A percentile compares a stretch with the other conserved stretches of the same genome.
These are phyloP conservation scores for Adela reaumurella DNA, from an alignment of 2,888 invertebrate species.

Conservation along the genomic window DNA sequence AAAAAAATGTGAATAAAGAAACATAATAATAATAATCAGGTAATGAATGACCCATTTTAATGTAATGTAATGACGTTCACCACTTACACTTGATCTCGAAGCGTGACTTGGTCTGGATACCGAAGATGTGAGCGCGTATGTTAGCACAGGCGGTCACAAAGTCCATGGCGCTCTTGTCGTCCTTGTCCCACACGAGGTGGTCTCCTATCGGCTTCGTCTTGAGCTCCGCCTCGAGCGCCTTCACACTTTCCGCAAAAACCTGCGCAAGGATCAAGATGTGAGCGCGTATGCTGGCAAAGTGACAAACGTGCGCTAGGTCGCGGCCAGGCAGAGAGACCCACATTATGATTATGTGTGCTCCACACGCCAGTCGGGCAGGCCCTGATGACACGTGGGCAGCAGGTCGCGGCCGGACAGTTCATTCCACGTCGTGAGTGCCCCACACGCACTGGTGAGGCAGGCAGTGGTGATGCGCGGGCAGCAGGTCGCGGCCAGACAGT, in stretches of 20 bases:
- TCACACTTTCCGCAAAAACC: constrained; percentile 69
- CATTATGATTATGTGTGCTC: no score
- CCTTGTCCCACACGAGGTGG: constrained; percentile 95
- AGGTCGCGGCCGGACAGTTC: constrained; percentile 28
- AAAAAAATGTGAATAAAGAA: no score
- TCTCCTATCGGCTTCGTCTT: constrained; percentile 53
- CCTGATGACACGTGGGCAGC: no score
- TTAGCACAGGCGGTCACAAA: constrained; percentile 96
- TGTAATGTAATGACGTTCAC: no score
- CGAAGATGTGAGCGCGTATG: constrained; percentile 85
- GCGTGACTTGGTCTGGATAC: constrained; percentile 79
- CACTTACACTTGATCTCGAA: constrained; percentile 92
- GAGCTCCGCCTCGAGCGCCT: constrained; percentile 59
- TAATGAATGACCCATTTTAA: no score
- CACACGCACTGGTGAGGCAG: constrained; percentile 75
- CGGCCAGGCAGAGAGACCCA: no score
- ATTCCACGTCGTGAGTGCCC: constrained; percentile 73
- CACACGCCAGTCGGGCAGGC: no score
- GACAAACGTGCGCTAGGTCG: no score
- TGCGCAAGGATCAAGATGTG: constrained; percentile 11
- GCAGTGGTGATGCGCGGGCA: constrained; percentile 40
- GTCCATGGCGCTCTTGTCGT: constrained; percentile 89
- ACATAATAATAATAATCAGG: no score
- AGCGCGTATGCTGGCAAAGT: no score
- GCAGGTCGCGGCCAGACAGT: constrained; percentile 50